These are phyloP conservation scores for Ariopsis seemanni DNA, from an alignment of 2,113 vertebrate genomes.

Conservation along the genomic window DNA sequence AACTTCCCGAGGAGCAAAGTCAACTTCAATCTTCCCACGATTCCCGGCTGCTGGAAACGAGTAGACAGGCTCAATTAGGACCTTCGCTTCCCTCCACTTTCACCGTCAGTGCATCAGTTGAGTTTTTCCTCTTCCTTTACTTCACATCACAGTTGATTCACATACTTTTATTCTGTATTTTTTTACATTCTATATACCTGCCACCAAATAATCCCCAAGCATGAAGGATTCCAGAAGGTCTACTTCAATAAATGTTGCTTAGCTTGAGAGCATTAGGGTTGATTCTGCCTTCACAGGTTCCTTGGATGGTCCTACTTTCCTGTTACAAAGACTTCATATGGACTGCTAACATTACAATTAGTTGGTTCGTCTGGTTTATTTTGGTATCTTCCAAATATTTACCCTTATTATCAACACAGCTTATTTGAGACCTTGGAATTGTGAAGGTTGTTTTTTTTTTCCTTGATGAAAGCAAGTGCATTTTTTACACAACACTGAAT, in stretches of 20 bases:
- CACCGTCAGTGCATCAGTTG: constrained; percentile 44
- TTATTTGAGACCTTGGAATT: not conserved
- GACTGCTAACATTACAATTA: not conserved
- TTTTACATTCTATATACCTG: not conserved
- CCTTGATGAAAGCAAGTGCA: not conserved
- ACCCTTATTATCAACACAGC: not conserved
- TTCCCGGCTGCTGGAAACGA: constrained; percentile 66
- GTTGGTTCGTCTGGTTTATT: not conserved
- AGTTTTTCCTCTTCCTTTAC: constrained; percentile 51
- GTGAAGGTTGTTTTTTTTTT: not conserved
- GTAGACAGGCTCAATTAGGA: constrained; percentile 72
- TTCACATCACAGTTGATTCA: not conserved
- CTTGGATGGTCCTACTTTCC: not conserved
- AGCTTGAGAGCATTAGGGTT: not conserved
- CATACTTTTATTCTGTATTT: not conserved
- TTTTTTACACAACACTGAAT: not conserved
- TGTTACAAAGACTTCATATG: not conserved
- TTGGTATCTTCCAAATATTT: not conserved
- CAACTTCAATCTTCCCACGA: constrained; percentile 68
- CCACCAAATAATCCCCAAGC: not conserved
- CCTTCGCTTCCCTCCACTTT: constrained; percentile 54
- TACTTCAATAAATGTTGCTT: not conserved
- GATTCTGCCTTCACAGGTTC: not conserved
- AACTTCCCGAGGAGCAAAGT: constrained; percentile 59
- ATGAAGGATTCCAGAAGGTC: not conserved